These are phyloP conservation scores for Tauraco erythrolophus DNA, from an alignment of 2,113 vertebrate species.

Conservation along the genomic window DNA sequence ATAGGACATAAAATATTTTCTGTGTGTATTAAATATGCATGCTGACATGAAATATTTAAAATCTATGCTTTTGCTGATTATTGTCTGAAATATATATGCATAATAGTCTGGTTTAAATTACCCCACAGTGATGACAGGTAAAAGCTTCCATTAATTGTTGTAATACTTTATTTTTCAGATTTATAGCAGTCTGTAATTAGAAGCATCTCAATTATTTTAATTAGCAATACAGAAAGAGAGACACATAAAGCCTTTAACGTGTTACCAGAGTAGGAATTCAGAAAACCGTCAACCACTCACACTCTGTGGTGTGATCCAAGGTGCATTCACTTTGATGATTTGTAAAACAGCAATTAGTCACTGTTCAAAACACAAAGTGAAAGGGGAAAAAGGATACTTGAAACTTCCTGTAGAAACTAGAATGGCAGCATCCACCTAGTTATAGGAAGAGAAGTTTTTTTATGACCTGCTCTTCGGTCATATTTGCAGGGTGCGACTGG, in stretches of 20 bases:
- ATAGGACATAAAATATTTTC: not conserved
- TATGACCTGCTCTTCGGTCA: not conserved
- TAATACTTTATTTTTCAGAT: not conserved
- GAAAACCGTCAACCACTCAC: not conserved
- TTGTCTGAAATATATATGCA: not conserved
- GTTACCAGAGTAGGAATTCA: not conserved
- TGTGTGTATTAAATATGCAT: not conserved
- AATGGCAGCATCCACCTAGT: not conserved
- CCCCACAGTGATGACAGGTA: not conserved
- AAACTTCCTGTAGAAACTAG: not conserved
- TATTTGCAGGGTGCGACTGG: not conserved
- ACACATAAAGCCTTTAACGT: not conserved
- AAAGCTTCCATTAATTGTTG: not conserved
- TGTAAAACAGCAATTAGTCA: not conserved
- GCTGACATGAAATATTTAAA: not conserved
- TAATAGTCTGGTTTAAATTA: not conserved
- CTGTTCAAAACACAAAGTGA: not conserved
- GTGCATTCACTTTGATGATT: not conserved
- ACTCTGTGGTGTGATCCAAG: not conserved
- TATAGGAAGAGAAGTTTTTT: not conserved
- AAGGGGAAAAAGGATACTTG: not conserved
- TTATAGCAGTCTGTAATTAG: not conserved
- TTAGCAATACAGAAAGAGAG: not conserved
- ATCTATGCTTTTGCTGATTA: not conserved
- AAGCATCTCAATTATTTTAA: not conserved